Conservation (phyloP, 2,888 invertebrate species). For the Drosophila phalerata region DNA sequence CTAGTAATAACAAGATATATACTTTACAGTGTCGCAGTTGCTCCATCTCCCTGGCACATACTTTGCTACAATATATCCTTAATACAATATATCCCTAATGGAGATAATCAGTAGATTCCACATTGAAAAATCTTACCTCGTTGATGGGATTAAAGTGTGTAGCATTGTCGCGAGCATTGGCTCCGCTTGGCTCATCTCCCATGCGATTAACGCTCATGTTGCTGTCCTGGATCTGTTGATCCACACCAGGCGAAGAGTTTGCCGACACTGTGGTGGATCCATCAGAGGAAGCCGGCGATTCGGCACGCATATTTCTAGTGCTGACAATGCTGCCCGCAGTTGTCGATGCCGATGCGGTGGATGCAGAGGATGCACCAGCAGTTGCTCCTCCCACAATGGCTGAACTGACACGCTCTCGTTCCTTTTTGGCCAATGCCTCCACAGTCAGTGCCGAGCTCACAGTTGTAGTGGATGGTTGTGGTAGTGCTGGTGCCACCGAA, state of each 20-base stretch:
- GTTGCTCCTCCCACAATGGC: slow-evolving; percentile 30
- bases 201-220: slow-evolving; percentile 79
- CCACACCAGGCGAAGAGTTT: slow-evolving; percentile 91
- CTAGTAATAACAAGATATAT: too few relatives aligned
- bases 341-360: slow-evolving; percentile 35
- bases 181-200: slow-evolving; percentile 40
- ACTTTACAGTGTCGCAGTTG: too few relatives aligned
- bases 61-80: too few relatives aligned
- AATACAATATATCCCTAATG: too few relatives aligned
- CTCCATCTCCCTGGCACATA: too few relatives aligned
- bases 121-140: slow-evolving; percentile 70
- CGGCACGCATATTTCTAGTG: slow-evolving; percentile 72
- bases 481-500: slow-evolving; percentile 49
- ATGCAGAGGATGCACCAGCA: slow-evolving; percentile 41
- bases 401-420: slow-evolving; percentile 58
- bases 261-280: slow-evolving; percentile 96
- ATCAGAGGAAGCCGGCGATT: slow-evolving; percentile 86
- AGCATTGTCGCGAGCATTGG: slow-evolving; percentile 63
- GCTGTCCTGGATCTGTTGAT: slow-evolving; percentile 86
- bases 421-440: slow-evolving; percentile 77
- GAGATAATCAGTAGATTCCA: too few relatives aligned
- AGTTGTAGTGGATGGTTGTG: slow-evolving; percentile 34
- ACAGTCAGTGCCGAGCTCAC: slow-evolving; percentile 59
- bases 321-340: slow-evolving; percentile 43
- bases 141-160: slow-evolving; percentile 85